Conservation (phyloP, 2,888 invertebrate species). For the Temnothorax rugatulus region DNA sequence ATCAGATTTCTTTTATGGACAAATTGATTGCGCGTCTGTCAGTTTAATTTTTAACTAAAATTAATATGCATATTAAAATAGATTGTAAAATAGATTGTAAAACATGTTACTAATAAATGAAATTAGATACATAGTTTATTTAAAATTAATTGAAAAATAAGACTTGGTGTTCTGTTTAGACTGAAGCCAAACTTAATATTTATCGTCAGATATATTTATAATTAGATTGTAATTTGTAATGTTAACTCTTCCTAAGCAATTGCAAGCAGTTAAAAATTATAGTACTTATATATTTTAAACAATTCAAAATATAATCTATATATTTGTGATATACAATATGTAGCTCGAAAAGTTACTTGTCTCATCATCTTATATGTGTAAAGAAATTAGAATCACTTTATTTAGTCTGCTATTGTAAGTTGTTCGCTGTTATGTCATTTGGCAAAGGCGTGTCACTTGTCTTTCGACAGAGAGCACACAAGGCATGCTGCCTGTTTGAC, state of each 20-base stretch:
- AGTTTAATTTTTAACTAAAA: background rate
- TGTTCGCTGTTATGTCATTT: background rate
- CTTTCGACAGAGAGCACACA: slow-evolving; percentile 52
- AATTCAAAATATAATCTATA: background rate
- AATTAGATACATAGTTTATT: background rate
- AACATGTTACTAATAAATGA: background rate
- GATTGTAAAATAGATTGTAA: background rate
- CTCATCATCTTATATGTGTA: background rate
- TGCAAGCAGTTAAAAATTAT: background rate
- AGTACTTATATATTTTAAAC: background rate
- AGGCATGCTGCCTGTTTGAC: slow-evolving; percentile 63
- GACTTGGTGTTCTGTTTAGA: background rate
- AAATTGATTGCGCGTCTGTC: slow-evolving; percentile 29
- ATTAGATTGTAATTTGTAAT: background rate
- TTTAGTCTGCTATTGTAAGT: background rate
- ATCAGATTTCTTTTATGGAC: background rate
- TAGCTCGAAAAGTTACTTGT: background rate
- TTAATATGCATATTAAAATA: background rate
- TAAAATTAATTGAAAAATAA: background rate
- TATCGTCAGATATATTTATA: background rate
- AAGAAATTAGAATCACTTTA: background rate
- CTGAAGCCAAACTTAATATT: background rate
- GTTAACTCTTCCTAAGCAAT: background rate
- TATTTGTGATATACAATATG: background rate
- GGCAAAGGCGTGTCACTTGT: slow-evolving; percentile 31